Evolutionary conservation across 2,888 invertebrate species (phyloP), one percentile per base, ranked within the genome.

Genomic region (Acanthococcus lagerstroemiae): DNA sequence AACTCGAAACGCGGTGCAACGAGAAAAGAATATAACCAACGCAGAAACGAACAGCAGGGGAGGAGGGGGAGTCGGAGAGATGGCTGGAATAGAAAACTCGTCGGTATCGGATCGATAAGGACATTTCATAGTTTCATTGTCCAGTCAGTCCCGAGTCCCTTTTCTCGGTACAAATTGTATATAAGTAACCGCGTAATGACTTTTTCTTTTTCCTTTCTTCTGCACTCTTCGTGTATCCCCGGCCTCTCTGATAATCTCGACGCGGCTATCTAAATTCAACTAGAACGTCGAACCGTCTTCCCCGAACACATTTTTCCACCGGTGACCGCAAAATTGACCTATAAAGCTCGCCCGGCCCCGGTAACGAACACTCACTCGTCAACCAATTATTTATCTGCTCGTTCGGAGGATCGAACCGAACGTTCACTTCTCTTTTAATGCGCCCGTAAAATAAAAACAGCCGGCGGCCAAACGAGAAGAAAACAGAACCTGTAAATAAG

Each of bases 51-150:
- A 52, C 21, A 21, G 24, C 15, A 24, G 6, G 15, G 3, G 52
- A 22, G 22, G 52, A 52, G 22, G 24, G 37, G 4, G 52, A 52
- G 21, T n/a, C n/a, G 24, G 21, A 48, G 22, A 22, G 24, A 52
- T 22, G 15, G 4, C 9, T 5, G 19, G 24, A 52, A 52, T 52
- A 6, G 52, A 22, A 52, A 22, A 52, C 52, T 52, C 37, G 12
- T 52, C 37, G 12, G 12, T 37, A 37, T 37, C 24, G 52, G 52
- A 52, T 52, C 52, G 52, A 52, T 52, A 52, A 22, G 21, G 52
- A 24, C 52, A 52, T 52, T 52, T 52, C 52, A 52, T 52, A 52
- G 24, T 52, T 52, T 52, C 52, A 24, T 52, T 22, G 52, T 52
- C 52, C 52, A 52, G 52, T 52, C 24, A 22, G 12, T 3, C 22